Base-by-base conservation (phyloP, 2,113 vertebrate species). In the Arenaria interpres region DNA sequence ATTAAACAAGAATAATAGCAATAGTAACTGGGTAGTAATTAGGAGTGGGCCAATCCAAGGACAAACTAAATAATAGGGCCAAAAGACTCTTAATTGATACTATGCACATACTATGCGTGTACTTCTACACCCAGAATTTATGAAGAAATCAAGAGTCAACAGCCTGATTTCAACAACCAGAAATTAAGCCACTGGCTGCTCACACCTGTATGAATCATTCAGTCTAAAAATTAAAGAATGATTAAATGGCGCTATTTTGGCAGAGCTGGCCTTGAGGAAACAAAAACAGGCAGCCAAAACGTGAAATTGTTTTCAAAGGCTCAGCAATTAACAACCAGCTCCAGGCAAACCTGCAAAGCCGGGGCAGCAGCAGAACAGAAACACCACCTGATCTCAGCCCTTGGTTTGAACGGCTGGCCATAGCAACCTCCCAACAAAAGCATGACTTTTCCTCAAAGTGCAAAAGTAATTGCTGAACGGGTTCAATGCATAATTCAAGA, bases 1-100 rank as follows among this genome's bases (percentile, higher is more conserved):
- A 96, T 97, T 97, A 97, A 96, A 96, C 96, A 96, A 96, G 97
- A 97, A 97, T 95, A 96, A 95, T 96, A 94, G 94, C 85, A 93
- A 93, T 79, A 96, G 93, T 93, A 92, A 93, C 72, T 0, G 28
- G 43, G 80, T 33, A 86, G 93, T 90, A 97, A 96, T 93, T 85
- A 93, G 75, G 56, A 96, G 21, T 69, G 77, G 88, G 85, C 94
- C 89, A 93, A 90, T 78, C 72, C 95, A 97, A 97, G 96, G 96
- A 90, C 95, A 96, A 93, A 94, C n/a, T 57, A 93, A 96, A 66
- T 79, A 97, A 87, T 27, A 85, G 51, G 41, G 62, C 66, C 39
- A 83, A 79, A 95, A 95, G 53, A 50, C n/a, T 95, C 39, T 87
- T 72, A 78, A 85, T 90, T 84, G 89, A 84, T 39, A 75, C 33